Evolutionary conservation across 2,113 vertebrate species (phyloP).

Genomic region (Eolophus roseicapilla): DNA sequence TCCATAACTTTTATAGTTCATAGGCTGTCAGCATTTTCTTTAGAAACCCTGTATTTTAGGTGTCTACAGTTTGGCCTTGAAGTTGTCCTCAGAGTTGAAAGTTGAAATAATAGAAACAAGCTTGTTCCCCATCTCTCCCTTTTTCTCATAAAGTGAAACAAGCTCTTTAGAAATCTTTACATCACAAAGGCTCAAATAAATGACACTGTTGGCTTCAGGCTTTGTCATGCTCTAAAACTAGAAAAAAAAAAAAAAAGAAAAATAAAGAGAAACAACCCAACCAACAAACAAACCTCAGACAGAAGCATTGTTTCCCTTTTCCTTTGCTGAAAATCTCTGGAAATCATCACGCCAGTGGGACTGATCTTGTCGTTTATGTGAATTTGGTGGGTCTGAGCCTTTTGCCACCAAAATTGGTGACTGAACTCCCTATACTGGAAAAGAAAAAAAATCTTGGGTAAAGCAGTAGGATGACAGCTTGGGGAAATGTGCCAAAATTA

Average conservation of each 20-base stretch:
- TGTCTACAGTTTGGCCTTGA: not conserved
- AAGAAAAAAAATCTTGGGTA: not conserved
- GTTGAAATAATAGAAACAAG: not conserved
- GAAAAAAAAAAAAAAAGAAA: not conserved
- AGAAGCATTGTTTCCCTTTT: not conserved
- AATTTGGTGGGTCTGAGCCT: not conserved
- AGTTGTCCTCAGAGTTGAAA: not conserved
- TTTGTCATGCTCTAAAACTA: not conserved
- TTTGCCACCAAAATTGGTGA: not conserved
- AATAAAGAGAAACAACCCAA: not conserved
- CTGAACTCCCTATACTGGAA: not conserved
- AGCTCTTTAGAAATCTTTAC: not conserved
- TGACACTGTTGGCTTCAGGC: not conserved
- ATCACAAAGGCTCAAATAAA: not conserved
- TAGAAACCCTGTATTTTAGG: conserved; percentile 38
- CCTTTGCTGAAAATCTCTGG: not conserved
- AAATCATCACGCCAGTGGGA: not conserved
- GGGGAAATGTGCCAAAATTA: not conserved
- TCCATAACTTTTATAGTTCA: conserved; percentile 12
- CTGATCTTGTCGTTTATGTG: not conserved
- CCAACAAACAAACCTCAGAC: not conserved
- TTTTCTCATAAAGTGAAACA: not conserved
- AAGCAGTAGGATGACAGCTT: not conserved
- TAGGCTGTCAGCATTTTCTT: conserved; percentile 21
- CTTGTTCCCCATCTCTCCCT: not conserved